Conservation (phyloP, 2,797 vertebrate genomes). For the Pogonophryne albipinna region DNA sequence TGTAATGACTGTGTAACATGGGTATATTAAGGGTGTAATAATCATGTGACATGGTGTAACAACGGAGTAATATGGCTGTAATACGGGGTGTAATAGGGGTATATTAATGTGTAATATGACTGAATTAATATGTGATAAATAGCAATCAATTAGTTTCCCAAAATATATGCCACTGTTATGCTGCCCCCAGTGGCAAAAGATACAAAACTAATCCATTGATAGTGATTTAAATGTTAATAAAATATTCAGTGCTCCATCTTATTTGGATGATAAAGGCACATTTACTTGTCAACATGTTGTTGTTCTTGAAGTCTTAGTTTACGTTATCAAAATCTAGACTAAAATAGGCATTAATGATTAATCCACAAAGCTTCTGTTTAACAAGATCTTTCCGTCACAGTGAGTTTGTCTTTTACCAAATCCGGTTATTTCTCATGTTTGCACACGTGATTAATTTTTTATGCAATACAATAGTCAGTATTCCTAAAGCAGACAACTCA, state of each 20-base stretch:
- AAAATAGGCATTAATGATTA: slow-evolving; percentile 3
- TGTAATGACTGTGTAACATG: no score
- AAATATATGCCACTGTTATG: background rate
- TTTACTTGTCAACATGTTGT: background rate
- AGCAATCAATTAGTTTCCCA: no score
- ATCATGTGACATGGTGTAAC: no score
- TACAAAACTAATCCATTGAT: background rate
- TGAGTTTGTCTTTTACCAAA: slow-evolving; percentile 18
- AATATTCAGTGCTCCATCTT: background rate
- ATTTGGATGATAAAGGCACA: background rate
- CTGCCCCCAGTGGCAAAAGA: background rate
- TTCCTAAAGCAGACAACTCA: slow-evolving; percentile 9
- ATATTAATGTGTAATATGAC: no score
- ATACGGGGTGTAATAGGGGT: no score
- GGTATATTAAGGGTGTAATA: no score
- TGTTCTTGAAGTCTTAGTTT: background rate
- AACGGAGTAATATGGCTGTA: no score
- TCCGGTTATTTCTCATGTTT: slow-evolving; percentile 13
- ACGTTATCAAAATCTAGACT: background rate
- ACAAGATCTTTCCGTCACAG: slow-evolving; percentile 20
- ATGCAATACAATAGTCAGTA: background rate
- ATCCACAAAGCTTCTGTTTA: slow-evolving; percentile 2
- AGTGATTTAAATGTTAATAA: background rate
- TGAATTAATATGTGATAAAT: no score
- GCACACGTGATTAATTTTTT: slow-evolving; percentile 21